Evolutionary conservation across 2,113 vertebrate species (phyloP), one percentile per base, ranked within the genome.

Genomic region (Semicossyphus pulcher): DNA sequence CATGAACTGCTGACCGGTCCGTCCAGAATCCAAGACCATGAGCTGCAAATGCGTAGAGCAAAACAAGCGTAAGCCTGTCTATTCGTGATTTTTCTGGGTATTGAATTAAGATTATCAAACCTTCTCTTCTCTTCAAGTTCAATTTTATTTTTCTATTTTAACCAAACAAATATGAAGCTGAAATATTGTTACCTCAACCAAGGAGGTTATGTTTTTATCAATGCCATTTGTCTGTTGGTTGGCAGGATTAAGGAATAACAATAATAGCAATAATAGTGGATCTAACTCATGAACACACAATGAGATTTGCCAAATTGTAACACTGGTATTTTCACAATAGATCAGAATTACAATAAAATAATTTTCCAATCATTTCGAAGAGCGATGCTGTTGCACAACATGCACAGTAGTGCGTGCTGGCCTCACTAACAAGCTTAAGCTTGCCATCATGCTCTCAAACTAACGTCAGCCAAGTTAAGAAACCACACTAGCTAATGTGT

Each of bases 1-100:
- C 95, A 0, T 99, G 97, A 32, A 99, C 95, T 0, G 96, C 95
- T 0, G 97, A 97, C 6, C 95, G 86, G 31, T 96, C 97, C 0
- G 95, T 94, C 97, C 97, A 99, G 90, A 96, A 97, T 10, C 95
- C 97, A 82, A 92, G 89, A 65, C 90, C 90, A 63, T 84, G 70
- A 75, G 84, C 86, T 92, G 65, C 12, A 59, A 54, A 66, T 2
- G 44, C 39, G 9, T 59, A 42, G 61, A 47, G 18, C 15, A 23
- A 72, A 68, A 58, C 26, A 57, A 63, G 16, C 48, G 39, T 53
- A 16, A 74, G 25, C 14, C 7, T 12, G 3, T 60, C 21, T 59
- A 15, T 31, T 62, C 37, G 51, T 25, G 10, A 47, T 2, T n/a
- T 7, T 15, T 59, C 1, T 2, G 8, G 2, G 14, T 11, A 9